Evolutionary conservation across 1,140 invertebrate species (phyloP).

Genomic region (Neodiprion lecontei): DNA sequence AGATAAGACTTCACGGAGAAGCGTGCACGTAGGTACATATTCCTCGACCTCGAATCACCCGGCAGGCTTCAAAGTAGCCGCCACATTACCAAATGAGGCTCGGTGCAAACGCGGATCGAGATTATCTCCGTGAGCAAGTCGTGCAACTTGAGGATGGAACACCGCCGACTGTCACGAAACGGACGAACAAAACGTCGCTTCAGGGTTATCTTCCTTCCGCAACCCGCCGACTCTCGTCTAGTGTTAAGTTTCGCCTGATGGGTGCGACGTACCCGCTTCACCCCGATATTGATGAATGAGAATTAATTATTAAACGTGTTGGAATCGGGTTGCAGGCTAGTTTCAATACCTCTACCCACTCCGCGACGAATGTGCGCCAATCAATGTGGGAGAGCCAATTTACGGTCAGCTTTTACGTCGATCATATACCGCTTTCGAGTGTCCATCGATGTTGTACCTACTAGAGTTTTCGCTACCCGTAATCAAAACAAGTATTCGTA

Average conservation of each 20-base stretch:
- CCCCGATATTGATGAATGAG: not conserved
- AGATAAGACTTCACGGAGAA: too few relatives aligned
- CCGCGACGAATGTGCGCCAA: too few relatives aligned
- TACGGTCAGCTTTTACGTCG: too few relatives aligned
- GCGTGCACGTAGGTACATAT: too few relatives aligned
- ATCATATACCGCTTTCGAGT: too few relatives aligned
- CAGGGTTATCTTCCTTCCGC: not conserved
- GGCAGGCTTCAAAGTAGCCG: slow-evolving; percentile 4
- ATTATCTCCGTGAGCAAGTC: not conserved
- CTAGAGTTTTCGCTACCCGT: too few relatives aligned
- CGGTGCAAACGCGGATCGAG: not conserved
- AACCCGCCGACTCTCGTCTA: not conserved
- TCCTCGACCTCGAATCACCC: not conserved
- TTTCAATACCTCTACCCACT: not conserved
- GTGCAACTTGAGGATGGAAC: not conserved
- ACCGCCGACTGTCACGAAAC: not conserved
- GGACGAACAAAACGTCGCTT: not conserved
- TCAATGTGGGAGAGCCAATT: too few relatives aligned
- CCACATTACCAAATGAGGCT: not conserved
- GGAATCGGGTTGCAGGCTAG: not conserved
- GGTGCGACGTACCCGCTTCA: not conserved
- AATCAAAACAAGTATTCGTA: too few relatives aligned
- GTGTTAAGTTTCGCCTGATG: slow-evolving; percentile 1
- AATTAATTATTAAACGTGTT: not conserved
- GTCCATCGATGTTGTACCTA: too few relatives aligned